Conservation (phyloP, 2,888 invertebrate species). For the Neelides folsomi region DNA sequence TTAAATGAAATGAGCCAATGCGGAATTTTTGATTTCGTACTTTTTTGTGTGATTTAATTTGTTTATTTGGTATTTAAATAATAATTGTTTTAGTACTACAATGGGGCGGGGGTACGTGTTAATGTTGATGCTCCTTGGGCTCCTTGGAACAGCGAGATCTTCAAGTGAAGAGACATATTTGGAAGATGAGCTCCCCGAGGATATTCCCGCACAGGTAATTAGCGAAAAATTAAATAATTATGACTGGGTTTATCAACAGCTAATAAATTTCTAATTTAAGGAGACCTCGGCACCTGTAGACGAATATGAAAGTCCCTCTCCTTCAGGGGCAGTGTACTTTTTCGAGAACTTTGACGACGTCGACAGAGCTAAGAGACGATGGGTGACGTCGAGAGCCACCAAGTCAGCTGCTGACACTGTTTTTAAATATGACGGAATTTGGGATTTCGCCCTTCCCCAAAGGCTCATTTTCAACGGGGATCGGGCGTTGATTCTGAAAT, state of each 20-base stretch:
- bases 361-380: constrained; percentile 56
- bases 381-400: constrained; percentile 80
- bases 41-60: no score
- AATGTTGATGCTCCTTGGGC: no score
- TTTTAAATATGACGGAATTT: constrained; percentile 83
- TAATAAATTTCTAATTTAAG: constrained; percentile 6
- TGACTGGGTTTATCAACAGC: neutral
- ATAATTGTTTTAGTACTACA: no score
- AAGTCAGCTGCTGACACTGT: constrained; percentile 73
- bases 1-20: no score
- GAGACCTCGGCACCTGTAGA: constrained; percentile 40
- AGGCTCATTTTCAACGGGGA: constrained; percentile 70
- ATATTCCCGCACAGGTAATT: neutral
- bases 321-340: constrained; percentile 53
- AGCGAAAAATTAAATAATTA: neutral
- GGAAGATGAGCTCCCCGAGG: neutral
- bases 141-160: no score
- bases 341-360: constrained; percentile 76
- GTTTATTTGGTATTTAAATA: no score
- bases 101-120: no score
- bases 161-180: no score
- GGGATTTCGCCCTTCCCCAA: constrained; percentile 59
- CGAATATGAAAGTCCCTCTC: constrained; percentile 57
- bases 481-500: constrained; percentile 73
- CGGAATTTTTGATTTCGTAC: no score